Percentiles rank a stretch among this genome's conserved stretches.
phyloP scores from a whole-genome alignment of 2,888 invertebrate genomes.

The Drosophila sordidapex region DNA sequence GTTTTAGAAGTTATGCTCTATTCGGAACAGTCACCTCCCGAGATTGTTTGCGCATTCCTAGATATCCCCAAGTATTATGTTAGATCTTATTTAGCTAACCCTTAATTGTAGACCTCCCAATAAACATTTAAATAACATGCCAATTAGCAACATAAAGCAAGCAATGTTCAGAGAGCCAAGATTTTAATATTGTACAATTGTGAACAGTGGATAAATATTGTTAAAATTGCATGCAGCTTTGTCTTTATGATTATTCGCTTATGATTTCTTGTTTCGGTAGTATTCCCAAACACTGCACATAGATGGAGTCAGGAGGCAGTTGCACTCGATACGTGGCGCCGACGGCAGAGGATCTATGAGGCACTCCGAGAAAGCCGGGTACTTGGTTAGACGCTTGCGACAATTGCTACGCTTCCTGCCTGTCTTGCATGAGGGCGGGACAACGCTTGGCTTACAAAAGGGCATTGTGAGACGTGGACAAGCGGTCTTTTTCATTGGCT shows the following conservation, averaged over 20 bases:
- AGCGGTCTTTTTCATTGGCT: fast-evolving
- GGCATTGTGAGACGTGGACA: constrained; percentile 52
- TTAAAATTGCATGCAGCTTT: not conserved
- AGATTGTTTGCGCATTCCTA: not conserved
- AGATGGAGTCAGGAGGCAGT: constrained; percentile 53
- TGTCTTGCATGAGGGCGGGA: constrained; percentile 20
- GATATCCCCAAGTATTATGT: not conserved
- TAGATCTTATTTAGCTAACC: fast-evolving
- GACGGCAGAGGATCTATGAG: constrained; percentile 45
- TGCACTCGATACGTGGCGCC: constrained; percentile 52
- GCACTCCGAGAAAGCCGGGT: constrained; percentile 69
- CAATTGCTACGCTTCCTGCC: constrained; percentile 11
- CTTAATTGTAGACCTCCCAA: not conserved
- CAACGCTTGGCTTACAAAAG: constrained; percentile 16
- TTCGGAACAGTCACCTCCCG: not conserved
- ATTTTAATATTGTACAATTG: not conserved
- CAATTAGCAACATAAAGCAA: not conserved
- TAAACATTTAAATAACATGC: not conserved
- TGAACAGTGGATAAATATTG: not conserved
- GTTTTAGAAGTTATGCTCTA: not conserved
- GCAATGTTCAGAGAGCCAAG: not conserved
- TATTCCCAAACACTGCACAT: constrained; percentile 70
- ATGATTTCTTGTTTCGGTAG: constrained; percentile 61
- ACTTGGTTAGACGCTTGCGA: constrained; percentile 57
- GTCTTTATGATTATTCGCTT: not conserved